phyloP scores from a whole-genome alignment of 2,888 invertebrate species.

The Leuctra nigra region DNA sequence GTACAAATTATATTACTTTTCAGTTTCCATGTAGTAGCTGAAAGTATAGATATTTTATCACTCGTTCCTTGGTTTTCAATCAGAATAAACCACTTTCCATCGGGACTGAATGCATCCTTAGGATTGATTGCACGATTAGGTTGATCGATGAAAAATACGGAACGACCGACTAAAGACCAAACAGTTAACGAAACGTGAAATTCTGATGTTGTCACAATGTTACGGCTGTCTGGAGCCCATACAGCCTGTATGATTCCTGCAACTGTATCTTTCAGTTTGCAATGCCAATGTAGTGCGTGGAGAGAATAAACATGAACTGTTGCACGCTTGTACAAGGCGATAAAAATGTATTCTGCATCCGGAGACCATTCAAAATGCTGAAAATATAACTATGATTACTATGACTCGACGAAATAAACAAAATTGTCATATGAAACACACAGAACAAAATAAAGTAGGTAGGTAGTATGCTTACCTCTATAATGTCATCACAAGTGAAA shows the following conservation, averaged over 20 bases:
- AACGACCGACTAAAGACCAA: conserved; percentile 6
- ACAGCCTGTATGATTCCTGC: conserved; percentile 39
- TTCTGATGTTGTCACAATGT: conserved; percentile 42
- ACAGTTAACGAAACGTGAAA: conserved; percentile 36
- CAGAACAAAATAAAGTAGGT: not conserved
- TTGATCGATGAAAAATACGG: conserved; percentile 2
- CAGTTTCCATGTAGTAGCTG: conserved; percentile 1
- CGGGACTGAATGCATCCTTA: conserved; percentile 34
- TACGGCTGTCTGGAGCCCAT: conserved; percentile 43
- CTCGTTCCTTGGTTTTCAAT: conserved; percentile 39
- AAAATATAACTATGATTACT: conserved; percentile 7
- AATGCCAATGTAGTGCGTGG: conserved; percentile 43
- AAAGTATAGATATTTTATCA: conserved; percentile 23
- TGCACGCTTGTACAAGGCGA: conserved; percentile 26
- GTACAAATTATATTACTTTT: not conserved
- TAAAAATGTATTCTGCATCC: conserved; percentile 30
- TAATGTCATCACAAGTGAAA: conserved; percentile 1
- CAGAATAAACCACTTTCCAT: conserved; percentile 40
- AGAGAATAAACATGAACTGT: conserved; percentile 39
- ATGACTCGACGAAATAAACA: not conserved
- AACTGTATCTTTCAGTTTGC: conserved; percentile 43
- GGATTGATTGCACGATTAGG: not conserved
- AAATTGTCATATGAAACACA: no score
- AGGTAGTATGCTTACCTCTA: conserved; percentile 4
- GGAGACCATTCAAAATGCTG: conserved; percentile 30